Conservation (phyloP, 2,113 vertebrate genomes). For the Lycocorax pyrrhopterus region DNA sequence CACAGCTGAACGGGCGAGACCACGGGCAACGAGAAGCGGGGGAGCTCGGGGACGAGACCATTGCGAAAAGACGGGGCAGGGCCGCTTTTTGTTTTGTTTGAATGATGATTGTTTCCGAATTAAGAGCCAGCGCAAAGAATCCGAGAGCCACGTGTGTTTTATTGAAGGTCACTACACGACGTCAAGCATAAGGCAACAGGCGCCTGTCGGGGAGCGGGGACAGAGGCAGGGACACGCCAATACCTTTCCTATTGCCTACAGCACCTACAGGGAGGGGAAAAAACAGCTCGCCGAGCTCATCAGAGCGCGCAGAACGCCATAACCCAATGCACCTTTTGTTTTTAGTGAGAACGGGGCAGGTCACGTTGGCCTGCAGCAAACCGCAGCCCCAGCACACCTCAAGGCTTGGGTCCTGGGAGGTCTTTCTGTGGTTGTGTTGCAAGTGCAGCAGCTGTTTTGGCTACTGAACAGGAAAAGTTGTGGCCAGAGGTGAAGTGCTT, state of each 20-base stretch:
- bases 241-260: background rate
- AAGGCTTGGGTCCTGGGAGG: background rate
- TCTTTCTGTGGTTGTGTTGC: background rate
- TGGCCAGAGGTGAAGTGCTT: background rate
- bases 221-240: background rate
- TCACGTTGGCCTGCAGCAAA: background rate
- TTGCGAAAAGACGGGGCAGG: accelerated
- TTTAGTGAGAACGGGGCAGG: background rate
- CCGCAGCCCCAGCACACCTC: background rate
- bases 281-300: background rate
- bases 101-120: background rate
- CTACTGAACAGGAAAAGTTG: background rate
- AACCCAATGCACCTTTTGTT: background rate
- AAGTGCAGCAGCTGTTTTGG: background rate
- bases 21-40: accelerated
- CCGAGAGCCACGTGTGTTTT: slow-evolving; percentile 64
- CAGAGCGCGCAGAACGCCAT: background rate
- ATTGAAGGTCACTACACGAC: slow-evolving; percentile 74
- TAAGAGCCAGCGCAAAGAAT: background rate
- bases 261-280: background rate
- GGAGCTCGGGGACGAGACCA: accelerated
- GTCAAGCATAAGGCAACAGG: slow-evolving; percentile 69
- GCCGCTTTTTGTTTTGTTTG: background rate
- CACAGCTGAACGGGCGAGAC: background rate
- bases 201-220: background rate